A percentile compares a stretch with the other conserved stretches of the same genome.
phyloP scores from a whole-genome alignment of 2,113 vertebrate genomes.

The Phainopepla nitens region DNA sequence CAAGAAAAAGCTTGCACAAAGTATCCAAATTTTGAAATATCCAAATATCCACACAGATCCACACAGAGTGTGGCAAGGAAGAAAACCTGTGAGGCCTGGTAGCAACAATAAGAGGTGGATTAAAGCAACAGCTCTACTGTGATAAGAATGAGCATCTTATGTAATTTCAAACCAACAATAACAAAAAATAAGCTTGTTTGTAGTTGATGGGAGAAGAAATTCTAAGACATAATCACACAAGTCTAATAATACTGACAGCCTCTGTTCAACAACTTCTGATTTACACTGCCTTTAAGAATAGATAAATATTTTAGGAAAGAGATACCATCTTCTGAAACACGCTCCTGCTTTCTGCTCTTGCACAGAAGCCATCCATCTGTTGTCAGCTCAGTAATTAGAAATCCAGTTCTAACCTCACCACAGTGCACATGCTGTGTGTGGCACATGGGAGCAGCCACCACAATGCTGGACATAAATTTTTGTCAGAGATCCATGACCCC shows the following conservation, averaged over 20 bases:
- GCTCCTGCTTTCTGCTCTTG: not conserved
- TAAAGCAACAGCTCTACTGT: not conserved
- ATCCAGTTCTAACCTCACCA: not conserved
- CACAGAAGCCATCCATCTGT: not conserved
- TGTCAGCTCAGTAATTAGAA: not conserved
- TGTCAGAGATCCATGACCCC: not conserved
- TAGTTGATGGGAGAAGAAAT: not conserved
- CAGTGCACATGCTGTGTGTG: accelerated
- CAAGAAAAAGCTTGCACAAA: too few relatives aligned
- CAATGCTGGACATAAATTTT: not conserved
- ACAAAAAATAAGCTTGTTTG: not conserved
- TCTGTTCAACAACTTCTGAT: not conserved
- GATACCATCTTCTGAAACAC: not conserved
- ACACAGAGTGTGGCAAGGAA: not conserved
- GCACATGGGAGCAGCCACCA: not conserved
- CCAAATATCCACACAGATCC: too few relatives aligned
- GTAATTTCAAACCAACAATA: not conserved
- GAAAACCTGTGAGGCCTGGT: not conserved
- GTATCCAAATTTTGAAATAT: too few relatives aligned
- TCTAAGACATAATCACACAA: not conserved
- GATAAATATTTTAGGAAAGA: not conserved
- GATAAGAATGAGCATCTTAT: not conserved
- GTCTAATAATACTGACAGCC: not conserved
- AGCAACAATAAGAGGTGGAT: not conserved
- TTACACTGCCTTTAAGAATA: not conserved